Evolutionary conservation across 1,140 invertebrate genomes (phyloP), one percentile per base, ranked within the genome.

Genomic region (Dermatophagoides farinae): DNA sequence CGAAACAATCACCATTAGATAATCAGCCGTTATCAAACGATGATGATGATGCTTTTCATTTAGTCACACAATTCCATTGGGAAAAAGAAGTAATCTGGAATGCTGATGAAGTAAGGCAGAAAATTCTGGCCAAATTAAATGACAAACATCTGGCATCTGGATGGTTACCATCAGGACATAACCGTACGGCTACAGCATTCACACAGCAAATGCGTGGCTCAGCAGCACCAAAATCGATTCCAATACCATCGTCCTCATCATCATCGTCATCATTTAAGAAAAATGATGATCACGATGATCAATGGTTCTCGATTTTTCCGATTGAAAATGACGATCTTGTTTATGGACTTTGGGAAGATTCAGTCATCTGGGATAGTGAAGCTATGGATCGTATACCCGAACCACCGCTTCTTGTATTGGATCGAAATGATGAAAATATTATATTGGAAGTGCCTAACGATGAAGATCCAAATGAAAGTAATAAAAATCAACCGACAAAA

Each of bases 21-120:
- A 39, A n/a, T n/a, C n/a, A n/a, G n/a, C n/a, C n/a, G 6, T 18
- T 18, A 23, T 23, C 22, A 23, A 55, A 70, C 18, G 83, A 83
- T 68, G 80, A 85, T 0, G 88, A 92, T 65, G 89, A 95, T 71
- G 80, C 86, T 0, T 97, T 85, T 72, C 77, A 92, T 37, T 95
- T 97, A 90, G 85, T 95, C 0, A 89, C 88, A 0, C 90, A 96
- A 71, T 71, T 88, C 54, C 84, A 86, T 68, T 98, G 93, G 95
- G 93, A 97, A 73, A 88, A 96, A 71, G 89, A 97, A 68, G 86
- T 98, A 20, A 90, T 98, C 49, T 97, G 91, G 90, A 91, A 97
- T 76, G 87, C 88, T 0, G 89, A 91, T 67, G 89, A 96, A 68
- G 87, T 90, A 49, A 91, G 90, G 73, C 82, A 88, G 18, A 67